Evolutionary conservation across 2,888 invertebrate species (phyloP).

Genomic region (Incurvaria masculella): DNA sequence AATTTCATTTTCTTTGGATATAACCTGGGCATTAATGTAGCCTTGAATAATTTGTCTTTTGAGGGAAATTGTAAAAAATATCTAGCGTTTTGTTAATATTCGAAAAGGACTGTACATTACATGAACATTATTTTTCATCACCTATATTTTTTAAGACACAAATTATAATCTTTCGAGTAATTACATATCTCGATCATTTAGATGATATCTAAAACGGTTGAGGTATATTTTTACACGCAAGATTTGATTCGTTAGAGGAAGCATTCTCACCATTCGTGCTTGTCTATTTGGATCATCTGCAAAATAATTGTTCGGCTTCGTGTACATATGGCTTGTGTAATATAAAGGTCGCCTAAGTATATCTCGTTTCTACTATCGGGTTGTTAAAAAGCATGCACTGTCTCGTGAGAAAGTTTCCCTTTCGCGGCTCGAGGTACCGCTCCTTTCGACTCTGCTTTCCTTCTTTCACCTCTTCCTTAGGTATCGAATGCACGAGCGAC

Average conservation of each 20-base stretch:
- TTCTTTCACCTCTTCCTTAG: slow-evolving; percentile 62
- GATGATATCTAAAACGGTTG: background rate
- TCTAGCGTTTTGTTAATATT: background rate
- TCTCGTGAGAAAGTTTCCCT: slow-evolving; percentile 79
- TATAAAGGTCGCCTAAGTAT: slow-evolving; percentile 35
- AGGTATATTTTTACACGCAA: background rate
- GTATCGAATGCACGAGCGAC: slow-evolving; percentile 87
- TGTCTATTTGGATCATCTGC: slow-evolving; percentile 49
- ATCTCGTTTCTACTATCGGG: slow-evolving; percentile 52
- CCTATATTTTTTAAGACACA: background rate
- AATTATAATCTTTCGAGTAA: slow-evolving; percentile 6
- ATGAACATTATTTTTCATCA: background rate
- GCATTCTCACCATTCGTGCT: slow-evolving; percentile 61
- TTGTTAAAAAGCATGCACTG: slow-evolving; percentile 64
- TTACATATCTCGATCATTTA: background rate
- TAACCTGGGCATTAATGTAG: slow-evolving; percentile 1
- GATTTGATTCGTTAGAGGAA: slow-evolving; percentile 37
- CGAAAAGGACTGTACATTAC: too few relatives aligned
- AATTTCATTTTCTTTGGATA: slow-evolving; percentile 10
- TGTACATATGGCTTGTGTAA: slow-evolving; percentile 64
- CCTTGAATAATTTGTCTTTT: background rate
- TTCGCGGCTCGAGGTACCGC: slow-evolving; percentile 85
- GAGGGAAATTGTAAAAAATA: background rate
- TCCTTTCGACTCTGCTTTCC: slow-evolving; percentile 63
- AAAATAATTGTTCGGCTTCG: slow-evolving; percentile 55